A percentile compares a stretch with the other conserved stretches of the same genome.
Evolutionary conservation across 2,113 vertebrate genomes (phyloP).

Genomic region (Ahaetulla prasina): DNA sequence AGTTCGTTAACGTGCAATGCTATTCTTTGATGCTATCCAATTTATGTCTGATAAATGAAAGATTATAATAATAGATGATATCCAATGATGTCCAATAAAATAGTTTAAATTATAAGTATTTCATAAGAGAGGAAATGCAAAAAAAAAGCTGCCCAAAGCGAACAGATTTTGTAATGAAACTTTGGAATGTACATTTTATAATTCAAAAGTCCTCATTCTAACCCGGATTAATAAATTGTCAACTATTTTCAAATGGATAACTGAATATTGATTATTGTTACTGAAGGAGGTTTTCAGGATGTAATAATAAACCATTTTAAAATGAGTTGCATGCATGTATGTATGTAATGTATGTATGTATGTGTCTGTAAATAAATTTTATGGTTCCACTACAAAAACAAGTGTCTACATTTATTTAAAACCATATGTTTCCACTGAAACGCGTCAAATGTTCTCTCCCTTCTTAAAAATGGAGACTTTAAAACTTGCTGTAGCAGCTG

Average conservation of each 20-base stretch:
- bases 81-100: not conserved
- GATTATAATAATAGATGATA: not conserved
- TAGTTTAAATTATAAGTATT: not conserved
- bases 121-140: not conserved
- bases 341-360: not conserved
- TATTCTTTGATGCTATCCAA: not conserved
- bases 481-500: slow-evolving; percentile 50
- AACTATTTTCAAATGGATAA: not conserved
- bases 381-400: not conserved
- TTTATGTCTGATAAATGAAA: not conserved
- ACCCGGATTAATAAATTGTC: not conserved
- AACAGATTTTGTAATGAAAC: not conserved
- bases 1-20: not conserved
- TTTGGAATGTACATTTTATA: not conserved
- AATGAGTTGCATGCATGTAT: not conserved
- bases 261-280: too few species aligned
- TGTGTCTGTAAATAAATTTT: not conserved
- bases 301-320: not conserved
- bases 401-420: not conserved
- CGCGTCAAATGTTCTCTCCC: slow-evolving; percentile 15
- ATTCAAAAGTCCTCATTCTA: not conserved
- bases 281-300: not conserved
- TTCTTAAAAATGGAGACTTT: slow-evolving; percentile 44
- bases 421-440: not conserved
- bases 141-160: not conserved